phyloP scores from a whole-genome alignment of 2,797 vertebrate species.

The Argentina silus region DNA sequence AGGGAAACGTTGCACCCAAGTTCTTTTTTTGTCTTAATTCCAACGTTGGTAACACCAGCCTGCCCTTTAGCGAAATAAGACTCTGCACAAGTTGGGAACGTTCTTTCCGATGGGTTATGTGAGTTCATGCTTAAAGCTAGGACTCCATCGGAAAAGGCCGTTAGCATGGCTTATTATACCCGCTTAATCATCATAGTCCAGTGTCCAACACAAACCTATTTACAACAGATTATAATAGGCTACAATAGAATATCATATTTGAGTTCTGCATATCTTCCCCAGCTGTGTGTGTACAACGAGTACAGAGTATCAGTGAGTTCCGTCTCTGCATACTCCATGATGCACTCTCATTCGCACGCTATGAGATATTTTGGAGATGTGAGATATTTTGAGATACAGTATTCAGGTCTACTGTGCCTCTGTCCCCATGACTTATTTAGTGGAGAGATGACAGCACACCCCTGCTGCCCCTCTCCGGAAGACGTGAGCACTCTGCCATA shows the following conservation, averaged over 20 bases:
- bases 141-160: neutral
- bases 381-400: neutral
- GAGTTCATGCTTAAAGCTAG: neutral
- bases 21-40: neutral
- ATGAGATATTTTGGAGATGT: neutral
- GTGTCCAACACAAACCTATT: neutral
- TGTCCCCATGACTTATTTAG: slow-evolving; percentile 9
- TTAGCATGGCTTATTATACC: neutral
- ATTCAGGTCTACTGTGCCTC: neutral
- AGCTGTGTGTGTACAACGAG: too few species aligned
- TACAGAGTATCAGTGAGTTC: too few species aligned
- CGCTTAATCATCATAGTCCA: neutral
- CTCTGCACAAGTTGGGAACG: neutral
- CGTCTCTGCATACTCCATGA: too few species aligned
- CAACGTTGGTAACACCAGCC: neutral
- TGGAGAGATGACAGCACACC: neutral
- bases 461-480: neutral
- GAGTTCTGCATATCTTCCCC: too few species aligned
- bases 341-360: neutral
- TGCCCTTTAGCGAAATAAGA: neutral
- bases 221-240: too few species aligned
- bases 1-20: neutral
- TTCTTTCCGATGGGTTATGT: neutral
- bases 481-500: neutral
- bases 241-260: too few species aligned